Conservation (phyloP, 2,888 invertebrate genomes). For the Chrysolina oricalcia region DNA sequence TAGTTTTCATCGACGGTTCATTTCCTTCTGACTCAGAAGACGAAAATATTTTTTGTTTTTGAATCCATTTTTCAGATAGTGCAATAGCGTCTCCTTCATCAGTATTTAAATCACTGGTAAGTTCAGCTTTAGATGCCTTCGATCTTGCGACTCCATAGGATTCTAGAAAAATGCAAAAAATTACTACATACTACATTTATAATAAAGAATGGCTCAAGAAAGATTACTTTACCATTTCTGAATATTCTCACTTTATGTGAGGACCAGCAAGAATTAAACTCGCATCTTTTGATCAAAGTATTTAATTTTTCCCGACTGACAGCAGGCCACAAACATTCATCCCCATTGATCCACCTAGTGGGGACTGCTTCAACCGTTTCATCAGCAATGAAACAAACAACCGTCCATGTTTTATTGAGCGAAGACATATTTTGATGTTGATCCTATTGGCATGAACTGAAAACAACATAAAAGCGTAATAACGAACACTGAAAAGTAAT, state of each 20-base stretch:
- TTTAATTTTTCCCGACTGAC: conserved; percentile 33
- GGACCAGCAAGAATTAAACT: conserved; percentile 30
- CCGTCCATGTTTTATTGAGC: not conserved
- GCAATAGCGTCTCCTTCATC: conserved; percentile 24
- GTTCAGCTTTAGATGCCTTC: conserved; percentile 27
- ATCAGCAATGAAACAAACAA: conserved; percentile 32
- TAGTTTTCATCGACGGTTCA: not conserved
- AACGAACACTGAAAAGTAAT: too few relatives aligned
- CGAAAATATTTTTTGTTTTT: too few relatives aligned
- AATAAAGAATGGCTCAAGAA: not conserved
- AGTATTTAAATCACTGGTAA: conserved; percentile 30
- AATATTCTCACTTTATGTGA: conserved; percentile 31
- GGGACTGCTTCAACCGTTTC: conserved; percentile 39
- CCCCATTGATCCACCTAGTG: conserved; percentile 34
- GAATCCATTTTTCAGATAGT: conserved; percentile 4
- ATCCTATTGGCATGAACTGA: not conserved
- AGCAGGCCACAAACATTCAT: conserved; percentile 40
- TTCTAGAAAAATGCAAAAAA: conserved; percentile 8
- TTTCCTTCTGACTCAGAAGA: not conserved
- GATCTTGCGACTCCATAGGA: conserved; percentile 24
- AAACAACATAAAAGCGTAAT: too few relatives aligned
- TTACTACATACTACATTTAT: not conserved
- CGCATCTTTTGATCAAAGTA: conserved; percentile 25
- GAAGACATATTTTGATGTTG: not conserved
- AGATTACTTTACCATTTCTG: conserved; percentile 16